A percentile compares a stretch with the other conserved stretches of the same genome.
These are phyloP conservation scores for Brachionichthys hirsutus DNA, from an alignment of 2,113 vertebrate species.

Conservation along the genomic window DNA sequence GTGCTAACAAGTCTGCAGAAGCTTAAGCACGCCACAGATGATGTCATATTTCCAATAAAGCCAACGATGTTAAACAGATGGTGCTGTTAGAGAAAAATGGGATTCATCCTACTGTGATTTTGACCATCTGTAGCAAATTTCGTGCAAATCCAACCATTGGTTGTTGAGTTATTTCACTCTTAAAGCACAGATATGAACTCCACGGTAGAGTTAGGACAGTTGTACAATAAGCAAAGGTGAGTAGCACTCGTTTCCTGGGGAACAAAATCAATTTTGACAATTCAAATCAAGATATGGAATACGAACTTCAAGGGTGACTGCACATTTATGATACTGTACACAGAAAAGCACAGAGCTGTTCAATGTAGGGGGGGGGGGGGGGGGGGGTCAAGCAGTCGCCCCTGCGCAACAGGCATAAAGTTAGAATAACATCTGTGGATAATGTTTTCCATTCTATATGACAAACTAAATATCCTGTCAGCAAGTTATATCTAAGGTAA, in stretches of 20 bases:
- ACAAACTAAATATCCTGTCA: slow-evolving; percentile 19
- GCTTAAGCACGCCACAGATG: too few species aligned
- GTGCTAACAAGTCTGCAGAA: too few species aligned
- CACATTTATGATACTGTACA: slow-evolving; percentile 41
- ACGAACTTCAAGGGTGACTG: slow-evolving; percentile 31
- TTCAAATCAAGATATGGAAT: slow-evolving; percentile 22
- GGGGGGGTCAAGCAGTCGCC: slow-evolving; percentile 24
- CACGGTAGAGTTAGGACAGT: neutral
- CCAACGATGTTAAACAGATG: neutral
- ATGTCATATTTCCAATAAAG: neutral
- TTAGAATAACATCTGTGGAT: slow-evolving; percentile 48
- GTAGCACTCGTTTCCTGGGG: too few species aligned
- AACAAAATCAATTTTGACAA: slow-evolving; percentile 13
- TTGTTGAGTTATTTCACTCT: neutral
- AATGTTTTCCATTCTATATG: slow-evolving; percentile 37
- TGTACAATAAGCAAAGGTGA: neutral
- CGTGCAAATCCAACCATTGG: neutral
- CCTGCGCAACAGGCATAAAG: slow-evolving; percentile 47
- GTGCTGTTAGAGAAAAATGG: neutral
- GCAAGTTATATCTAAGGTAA: slow-evolving; percentile 5
- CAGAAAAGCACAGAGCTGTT: slow-evolving; percentile 18
- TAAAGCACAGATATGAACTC: neutral
- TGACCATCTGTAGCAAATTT: neutral
- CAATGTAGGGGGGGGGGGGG: slow-evolving; percentile 18
- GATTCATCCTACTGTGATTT: neutral